A percentile compares a stretch with the other conserved stretches of the same genome.
Evolutionary conservation across 2,113 vertebrate genomes (phyloP).

Genomic region (Suricata suricatta): DNA sequence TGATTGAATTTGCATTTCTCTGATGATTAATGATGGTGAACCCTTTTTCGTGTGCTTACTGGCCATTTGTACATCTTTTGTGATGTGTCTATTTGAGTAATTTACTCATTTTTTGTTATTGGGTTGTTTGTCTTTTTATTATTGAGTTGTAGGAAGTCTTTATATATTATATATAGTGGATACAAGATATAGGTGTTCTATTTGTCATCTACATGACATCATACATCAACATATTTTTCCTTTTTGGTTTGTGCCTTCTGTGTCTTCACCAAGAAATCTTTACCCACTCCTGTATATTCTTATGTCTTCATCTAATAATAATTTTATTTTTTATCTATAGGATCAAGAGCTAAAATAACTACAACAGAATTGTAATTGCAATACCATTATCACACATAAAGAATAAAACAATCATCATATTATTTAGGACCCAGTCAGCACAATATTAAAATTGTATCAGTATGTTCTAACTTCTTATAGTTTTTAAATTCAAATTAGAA

Average conservation of each 20-base stretch:
- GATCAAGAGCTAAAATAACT: neutral
- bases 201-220: too few species aligned
- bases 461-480: neutral
- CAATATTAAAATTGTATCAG: neutral
- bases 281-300: neutral
- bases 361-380: neutral
- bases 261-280: constrained; percentile 30
- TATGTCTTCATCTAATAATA: neutral
- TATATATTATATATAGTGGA: neutral
- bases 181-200: neutral
- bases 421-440: neutral
- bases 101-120: neutral
- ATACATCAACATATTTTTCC: neutral
- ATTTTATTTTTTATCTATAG: neutral
- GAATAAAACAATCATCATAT: neutral
- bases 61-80: neutral
- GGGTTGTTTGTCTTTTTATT: neutral
- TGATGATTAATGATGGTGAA: neutral
- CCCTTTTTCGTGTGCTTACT: neutral
- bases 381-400: neutral
- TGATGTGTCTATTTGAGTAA: neutral
- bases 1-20: neutral
- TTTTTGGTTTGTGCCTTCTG: neutral
- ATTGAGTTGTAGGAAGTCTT: neutral
- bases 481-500: constrained; percentile 9